Evolutionary conservation across 2,797 vertebrate species (phyloP), one percentile per base, ranked within the genome.

Genomic region (Xenopus petersii): DNA sequence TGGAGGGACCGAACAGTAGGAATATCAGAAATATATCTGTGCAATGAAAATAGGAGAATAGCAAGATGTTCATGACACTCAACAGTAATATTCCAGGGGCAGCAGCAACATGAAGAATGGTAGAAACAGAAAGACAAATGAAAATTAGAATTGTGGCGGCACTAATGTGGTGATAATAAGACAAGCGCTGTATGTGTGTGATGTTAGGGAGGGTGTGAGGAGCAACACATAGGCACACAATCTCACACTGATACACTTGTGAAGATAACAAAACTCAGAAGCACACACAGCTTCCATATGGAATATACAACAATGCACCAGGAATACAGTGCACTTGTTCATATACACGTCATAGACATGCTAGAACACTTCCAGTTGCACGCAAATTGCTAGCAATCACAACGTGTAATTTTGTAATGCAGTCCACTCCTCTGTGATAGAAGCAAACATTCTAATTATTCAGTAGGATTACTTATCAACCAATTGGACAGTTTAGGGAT

Each of bases 401-500:
- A 71, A 21, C 33, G 7, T 16, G 33, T 60, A 59, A 48, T 42
- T 12, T 24, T 33, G 59, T 30, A 21, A 21, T 21, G 21, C 21
- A 70, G 48, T 59, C 21, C 15, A 48, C n/a, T 47, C n/a, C 16
- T 58, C 15, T 76, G 60, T 64, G 33, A 67, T 56, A 33, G 24
- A 67, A 64, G 21, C 58, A 59, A 42, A 17, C 11, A 21, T 13
- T 68, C 75, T 73, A 73, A 13, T 78, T 78, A 78, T 78, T 71
- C 70, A 78, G 30, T 78, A 78, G 75, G 71, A 69, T 67, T 72
- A 59, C 1, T 55, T 55, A n/a, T 6, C 54, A 5, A 3, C 21
- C 21, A 21, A 21, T 21, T 1, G 2, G 54, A 11, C 6, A n/a
- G 16, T 55, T 55, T 55, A 3, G 6, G 33, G 33, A 36, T 36